Evolutionary conservation across 2,797 vertebrate genomes (phyloP).

Genomic region (Micrastur ruficollis): DNA sequence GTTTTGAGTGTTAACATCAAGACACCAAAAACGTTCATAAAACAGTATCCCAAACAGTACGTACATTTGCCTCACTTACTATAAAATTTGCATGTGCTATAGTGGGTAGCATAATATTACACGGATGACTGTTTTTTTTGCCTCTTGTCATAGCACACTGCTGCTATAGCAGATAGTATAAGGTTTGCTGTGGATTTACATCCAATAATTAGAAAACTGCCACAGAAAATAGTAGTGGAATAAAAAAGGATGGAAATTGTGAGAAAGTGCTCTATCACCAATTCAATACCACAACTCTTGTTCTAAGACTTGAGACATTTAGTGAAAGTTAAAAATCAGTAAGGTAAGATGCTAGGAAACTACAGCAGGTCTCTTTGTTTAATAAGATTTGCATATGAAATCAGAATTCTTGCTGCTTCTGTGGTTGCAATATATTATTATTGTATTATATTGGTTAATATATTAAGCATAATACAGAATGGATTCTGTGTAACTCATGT

Average conservation of each 20-base stretch:
- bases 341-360: not conserved
- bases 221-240: not conserved
- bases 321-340: not conserved
- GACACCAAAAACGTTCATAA: not conserved
- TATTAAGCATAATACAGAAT: not conserved
- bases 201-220: not conserved
- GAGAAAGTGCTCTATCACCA: not conserved
- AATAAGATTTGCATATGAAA: not conserved
- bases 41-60: not conserved
- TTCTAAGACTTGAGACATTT: not conserved
- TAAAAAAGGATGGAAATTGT: not conserved
- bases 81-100: not conserved
- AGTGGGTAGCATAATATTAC: not conserved
- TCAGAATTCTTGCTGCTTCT: not conserved
- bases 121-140: fast-evolving
- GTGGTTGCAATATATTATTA: not conserved
- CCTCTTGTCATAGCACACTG: not conserved
- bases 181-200: not conserved
- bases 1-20: not conserved
- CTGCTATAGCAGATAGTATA: not conserved
- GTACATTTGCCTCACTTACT: not conserved
- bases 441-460: not conserved
- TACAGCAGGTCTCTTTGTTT: not conserved
- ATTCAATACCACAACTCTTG: not conserved
- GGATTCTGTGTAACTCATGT: not conserved